Evolutionary conservation across 2,797 vertebrate species (phyloP).

Genomic region (Lithobates sylvaticus): DNA sequence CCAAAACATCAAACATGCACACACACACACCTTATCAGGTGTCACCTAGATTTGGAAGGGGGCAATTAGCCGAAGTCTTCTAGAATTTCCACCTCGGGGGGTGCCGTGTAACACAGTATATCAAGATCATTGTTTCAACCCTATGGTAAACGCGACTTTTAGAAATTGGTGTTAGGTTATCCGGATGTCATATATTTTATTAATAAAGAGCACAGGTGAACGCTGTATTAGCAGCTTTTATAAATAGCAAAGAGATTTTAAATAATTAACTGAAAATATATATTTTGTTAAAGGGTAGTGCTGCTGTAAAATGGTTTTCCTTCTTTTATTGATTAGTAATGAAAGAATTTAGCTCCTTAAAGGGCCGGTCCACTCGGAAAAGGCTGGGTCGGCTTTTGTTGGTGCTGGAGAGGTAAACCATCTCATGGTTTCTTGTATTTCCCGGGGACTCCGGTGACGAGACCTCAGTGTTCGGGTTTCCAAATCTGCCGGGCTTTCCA

Average conservation of each 20-base stretch:
- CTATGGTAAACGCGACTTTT: conserved; percentile 33
- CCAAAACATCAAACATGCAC: conserved; percentile 28
- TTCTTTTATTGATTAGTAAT: too few species aligned
- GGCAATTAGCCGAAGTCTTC: conserved; percentile 46
- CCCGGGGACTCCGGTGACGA: too few species aligned
- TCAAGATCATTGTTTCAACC: conserved; percentile 41
- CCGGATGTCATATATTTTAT: conserved; percentile 45
- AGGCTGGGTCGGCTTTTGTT: too few species aligned
- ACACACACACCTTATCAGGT: conserved; percentile 31
- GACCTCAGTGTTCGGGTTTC: too few species aligned
- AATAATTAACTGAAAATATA: conserved; percentile 12
- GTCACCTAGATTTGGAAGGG: conserved; percentile 26
- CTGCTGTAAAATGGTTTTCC: too few species aligned
- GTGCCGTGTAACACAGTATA: conserved; percentile 52
- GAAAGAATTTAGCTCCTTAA: too few species aligned
- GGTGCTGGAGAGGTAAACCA: too few species aligned
- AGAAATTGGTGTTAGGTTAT: conserved; percentile 51
- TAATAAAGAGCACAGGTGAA: conserved; percentile 30
- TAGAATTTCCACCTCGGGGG: conserved; percentile 43
- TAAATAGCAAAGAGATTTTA: background rate
- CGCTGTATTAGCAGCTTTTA: too few species aligned
- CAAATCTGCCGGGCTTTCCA: too few species aligned
- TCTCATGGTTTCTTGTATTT: too few species aligned
- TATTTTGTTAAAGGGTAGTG: background rate
- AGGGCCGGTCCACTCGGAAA: too few species aligned